Evolutionary conservation across 2,113 vertebrate genomes (phyloP), one percentile per base, ranked within the genome.

Genomic region (Calidris pugnax): DNA sequence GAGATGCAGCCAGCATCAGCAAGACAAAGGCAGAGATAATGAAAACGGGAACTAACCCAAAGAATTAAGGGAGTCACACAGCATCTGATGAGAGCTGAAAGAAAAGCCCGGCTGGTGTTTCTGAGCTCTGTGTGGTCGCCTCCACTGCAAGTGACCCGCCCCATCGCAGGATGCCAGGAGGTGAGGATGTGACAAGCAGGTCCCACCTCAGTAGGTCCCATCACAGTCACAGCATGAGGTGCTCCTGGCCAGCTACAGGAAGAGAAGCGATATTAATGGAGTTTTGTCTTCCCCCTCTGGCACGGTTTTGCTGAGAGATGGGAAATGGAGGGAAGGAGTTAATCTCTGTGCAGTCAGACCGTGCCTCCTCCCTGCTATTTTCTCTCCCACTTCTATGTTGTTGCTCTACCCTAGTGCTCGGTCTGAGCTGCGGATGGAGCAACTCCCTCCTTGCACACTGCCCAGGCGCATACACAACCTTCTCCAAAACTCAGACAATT

Each of bases 311-410:
- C 71, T 12, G 78, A n/a, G 77, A 53, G 45, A 41, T 63, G 51
- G 51, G 72, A 57, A 59, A 23, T 14, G 80, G 28, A 80, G 41
- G 68, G 69, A 96, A 92, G 76, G 83, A 96, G 86, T 90, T 95
- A 83, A 93, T 62, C 26, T 63, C 69, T 69, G 48, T 57, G 64
- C 87, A 81, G 67, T 43, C 69, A 77, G 64, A 2, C 45, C 7
- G 1, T 76, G 83, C 64, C 66, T 91, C 84, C 94, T 85, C 84
- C 68, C 69, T 4, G 7, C 79, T 84, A 6, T 81, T 90, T 90
- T 73, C 71, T 76, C 57, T 24, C 45, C 7, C 5, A 27, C 48
- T 92, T 57, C 53, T 19, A 3, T 43, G 76, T 73, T 47, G 43
- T 80, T 39, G 30, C 68, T 59, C 37, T 57, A 7, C 53, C 53